Percentiles rank a stretch among this genome's conserved stretches.
phyloP scores from a whole-genome alignment of 1,140 invertebrate species.

The Brachionus koreanus region DNA sequence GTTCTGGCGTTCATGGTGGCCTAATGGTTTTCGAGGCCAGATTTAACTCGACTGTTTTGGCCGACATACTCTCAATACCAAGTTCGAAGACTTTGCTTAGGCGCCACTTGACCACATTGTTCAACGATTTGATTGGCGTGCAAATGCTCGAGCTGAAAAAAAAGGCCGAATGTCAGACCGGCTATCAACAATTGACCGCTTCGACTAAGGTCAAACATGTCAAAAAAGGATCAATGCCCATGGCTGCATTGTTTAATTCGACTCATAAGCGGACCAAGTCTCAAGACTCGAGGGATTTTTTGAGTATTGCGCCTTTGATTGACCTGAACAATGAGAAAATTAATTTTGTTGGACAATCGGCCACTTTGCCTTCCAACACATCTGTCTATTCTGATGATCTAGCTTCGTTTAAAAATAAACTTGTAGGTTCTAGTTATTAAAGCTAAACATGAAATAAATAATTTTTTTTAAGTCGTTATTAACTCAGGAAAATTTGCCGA shows the following conservation, averaged over 20 bases:
- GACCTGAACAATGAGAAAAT: background rate
- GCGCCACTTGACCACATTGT: conserved; percentile 87
- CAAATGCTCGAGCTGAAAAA: conserved; percentile 59
- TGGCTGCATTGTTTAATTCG: background rate
- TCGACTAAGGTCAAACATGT: background rate
- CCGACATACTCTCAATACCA: conserved; percentile 87
- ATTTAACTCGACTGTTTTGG: conserved; percentile 88
- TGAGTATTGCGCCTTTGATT: background rate
- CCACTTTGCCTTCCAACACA: background rate
- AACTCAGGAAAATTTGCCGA: conserved; percentile 2
- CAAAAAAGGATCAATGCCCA: background rate
- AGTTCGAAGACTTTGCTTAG: conserved; percentile 84
- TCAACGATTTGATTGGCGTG: conserved; percentile 78
- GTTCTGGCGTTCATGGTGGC: conserved; percentile 82
- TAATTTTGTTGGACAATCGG: background rate
- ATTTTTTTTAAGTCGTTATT: background rate
- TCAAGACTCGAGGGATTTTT: background rate
- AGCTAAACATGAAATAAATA: background rate
- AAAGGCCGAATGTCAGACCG: background rate
- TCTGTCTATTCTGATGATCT: background rate
- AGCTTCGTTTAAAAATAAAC: background rate
- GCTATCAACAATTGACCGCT: conserved; percentile 7
- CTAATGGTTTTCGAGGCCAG: conserved; percentile 79
- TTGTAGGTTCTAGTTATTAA: background rate
- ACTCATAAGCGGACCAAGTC: conserved; percentile 10